Evolutionary conservation across 2,113 vertebrate species (phyloP).

Genomic region (Taxidea taxus): DNA sequence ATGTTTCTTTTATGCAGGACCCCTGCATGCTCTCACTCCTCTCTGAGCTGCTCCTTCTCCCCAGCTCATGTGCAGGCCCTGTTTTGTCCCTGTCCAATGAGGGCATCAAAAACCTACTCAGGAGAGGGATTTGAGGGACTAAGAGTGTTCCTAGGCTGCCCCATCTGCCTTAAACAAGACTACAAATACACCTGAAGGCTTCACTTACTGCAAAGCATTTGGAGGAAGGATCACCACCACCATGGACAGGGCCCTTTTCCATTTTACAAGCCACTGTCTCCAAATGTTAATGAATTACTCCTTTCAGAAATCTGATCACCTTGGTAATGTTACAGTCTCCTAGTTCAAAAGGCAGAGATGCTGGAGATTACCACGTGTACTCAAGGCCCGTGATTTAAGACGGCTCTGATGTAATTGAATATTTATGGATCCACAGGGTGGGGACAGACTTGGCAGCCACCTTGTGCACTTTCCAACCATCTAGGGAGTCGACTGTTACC

Average conservation of each 20-base stretch:
- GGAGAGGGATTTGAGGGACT: background rate
- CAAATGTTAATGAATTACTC: slow-evolving; percentile 42
- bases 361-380: background rate
- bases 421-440: background rate
- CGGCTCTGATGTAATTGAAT: background rate
- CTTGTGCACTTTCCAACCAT: background rate
- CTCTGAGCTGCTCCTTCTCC: background rate
- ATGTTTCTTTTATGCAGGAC: background rate
- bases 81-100: background rate
- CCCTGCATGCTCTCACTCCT: fast-evolving
- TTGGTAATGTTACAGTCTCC: background rate
- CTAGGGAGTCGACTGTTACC: background rate
- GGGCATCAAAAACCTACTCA: background rate
- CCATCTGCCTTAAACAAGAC: background rate
- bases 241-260: background rate
- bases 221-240: background rate
- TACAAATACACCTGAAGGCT: background rate
- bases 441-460: background rate
- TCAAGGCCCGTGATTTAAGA: background rate
- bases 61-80: too few species aligned
- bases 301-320: background rate
- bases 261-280: slow-evolving; percentile 26
- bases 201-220: background rate
- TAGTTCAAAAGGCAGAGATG: background rate
- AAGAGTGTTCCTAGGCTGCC: background rate